A percentile compares a stretch with the other conserved stretches of the same genome.
phyloP scores from a whole-genome alignment of 2,797 vertebrate species.

The Enteromius anoplus region DNA sequence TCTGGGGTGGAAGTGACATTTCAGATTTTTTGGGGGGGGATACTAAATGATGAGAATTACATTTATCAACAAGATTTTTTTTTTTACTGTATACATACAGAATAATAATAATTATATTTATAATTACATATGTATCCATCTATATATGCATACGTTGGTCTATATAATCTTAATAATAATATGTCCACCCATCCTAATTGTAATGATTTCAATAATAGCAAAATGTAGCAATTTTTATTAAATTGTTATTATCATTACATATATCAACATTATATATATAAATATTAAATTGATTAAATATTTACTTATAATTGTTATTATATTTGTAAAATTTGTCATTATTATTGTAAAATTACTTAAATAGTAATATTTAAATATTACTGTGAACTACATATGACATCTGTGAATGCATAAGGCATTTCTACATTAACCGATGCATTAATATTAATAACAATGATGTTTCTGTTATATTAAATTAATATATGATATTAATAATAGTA shows the following conservation, averaged over 20 bases:
- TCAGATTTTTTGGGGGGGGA: neutral
- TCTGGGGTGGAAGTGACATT: neutral
- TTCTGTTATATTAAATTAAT: neutral
- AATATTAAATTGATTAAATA: too few relatives aligned
- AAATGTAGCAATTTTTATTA: neutral
- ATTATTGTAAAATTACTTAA: too few relatives aligned
- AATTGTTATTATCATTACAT: too few relatives aligned
- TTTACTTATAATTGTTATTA: too few relatives aligned
- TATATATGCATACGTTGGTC: neutral
- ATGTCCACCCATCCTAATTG: neutral
- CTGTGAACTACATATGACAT: too few relatives aligned
- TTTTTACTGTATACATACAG: neutral
- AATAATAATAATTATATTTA: neutral
- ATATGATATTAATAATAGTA: neutral
- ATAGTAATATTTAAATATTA: too few relatives aligned
- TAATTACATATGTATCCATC: neutral
- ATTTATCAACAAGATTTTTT: neutral
- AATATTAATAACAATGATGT: neutral
- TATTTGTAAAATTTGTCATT: too few relatives aligned
- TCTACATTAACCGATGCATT: neutral
- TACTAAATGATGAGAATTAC: neutral
- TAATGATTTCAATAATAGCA: neutral
- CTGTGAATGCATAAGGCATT: neutral
- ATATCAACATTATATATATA: too few relatives aligned
- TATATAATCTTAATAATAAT: neutral